phyloP scores from a whole-genome alignment of 2,888 invertebrate species.

The Caenorhabditis macrosperma region DNA sequence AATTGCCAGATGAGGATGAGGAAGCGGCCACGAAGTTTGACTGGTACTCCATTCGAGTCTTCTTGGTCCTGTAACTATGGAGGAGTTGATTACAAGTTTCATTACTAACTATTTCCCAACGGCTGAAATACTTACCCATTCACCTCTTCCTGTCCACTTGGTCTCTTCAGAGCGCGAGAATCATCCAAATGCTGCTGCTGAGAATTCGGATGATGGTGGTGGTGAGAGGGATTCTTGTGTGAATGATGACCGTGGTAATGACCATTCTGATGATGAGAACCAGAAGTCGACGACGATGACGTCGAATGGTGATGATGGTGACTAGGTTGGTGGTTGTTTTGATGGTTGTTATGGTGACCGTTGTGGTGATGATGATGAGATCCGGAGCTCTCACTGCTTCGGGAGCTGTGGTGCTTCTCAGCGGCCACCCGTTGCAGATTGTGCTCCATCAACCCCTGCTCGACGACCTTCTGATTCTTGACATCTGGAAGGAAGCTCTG shows the following conservation, averaged over 20 bases:
- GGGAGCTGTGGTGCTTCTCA: no score
- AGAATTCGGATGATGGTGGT: background rate
- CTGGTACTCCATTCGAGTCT: conserved; percentile 17
- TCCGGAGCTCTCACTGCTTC: background rate
- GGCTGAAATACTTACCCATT: conserved; percentile 9
- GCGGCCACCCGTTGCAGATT: background rate
- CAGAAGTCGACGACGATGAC: conserved; percentile 1
- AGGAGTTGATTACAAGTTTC: background rate
- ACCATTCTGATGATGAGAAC: background rate
- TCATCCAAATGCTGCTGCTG: conserved; percentile 4
- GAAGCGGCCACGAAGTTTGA: conserved; percentile 12
- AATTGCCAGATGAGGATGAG: background rate
- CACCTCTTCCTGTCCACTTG: background rate
- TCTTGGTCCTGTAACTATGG: conserved; percentile 22
- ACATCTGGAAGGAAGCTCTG: no score
- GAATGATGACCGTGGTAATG: background rate
- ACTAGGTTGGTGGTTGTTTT: background rate
- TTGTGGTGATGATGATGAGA: background rate
- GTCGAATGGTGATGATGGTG: background rate
- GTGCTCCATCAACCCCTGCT: background rate
- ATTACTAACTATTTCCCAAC: no score
- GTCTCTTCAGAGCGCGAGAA: background rate
- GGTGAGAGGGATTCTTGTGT: background rate
- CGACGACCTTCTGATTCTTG: no score
- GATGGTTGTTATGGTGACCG: background rate